Evolutionary conservation across 2,113 vertebrate genomes (phyloP).

Genomic region (Cebus imitator): DNA sequence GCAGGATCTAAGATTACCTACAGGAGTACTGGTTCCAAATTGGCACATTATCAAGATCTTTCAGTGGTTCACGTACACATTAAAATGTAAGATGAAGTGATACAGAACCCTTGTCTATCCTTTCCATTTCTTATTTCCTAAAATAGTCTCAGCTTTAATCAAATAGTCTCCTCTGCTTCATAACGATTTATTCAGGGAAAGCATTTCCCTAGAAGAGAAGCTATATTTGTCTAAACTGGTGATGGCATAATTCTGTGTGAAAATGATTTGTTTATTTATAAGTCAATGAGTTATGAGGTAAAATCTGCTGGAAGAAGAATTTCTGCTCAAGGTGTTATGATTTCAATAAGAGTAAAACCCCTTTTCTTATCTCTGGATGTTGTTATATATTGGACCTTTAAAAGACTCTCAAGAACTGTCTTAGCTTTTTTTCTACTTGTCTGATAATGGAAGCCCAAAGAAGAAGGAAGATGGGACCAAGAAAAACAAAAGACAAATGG

Average conservation of each 20-base stretch:
- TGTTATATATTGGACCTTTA: not conserved
- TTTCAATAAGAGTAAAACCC: not conserved
- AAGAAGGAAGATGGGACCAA: not conserved
- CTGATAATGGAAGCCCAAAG: not conserved
- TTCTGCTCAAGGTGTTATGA: not conserved
- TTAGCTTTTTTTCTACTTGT: not conserved
- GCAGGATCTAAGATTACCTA: not conserved
- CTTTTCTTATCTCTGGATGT: not conserved
- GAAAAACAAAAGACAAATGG: not conserved
- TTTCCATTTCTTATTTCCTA: not conserved
- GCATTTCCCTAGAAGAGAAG: not conserved
- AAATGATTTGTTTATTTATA: not conserved
- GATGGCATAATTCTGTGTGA: not conserved
- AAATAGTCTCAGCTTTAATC: not conserved
- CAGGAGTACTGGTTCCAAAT: not conserved
- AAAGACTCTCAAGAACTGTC: not conserved
- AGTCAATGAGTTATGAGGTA: not conserved
- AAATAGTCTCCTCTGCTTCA: not conserved
- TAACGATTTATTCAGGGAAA: not conserved
- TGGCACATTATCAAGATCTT: not conserved
- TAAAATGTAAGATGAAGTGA: not conserved
- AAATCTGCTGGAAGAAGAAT: not conserved
- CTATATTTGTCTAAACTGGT: not conserved
- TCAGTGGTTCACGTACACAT: not conserved
- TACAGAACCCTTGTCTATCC: not conserved